phyloP scores from a whole-genome alignment of 2,888 invertebrate genomes.

The Diplolepis rosae region DNA sequence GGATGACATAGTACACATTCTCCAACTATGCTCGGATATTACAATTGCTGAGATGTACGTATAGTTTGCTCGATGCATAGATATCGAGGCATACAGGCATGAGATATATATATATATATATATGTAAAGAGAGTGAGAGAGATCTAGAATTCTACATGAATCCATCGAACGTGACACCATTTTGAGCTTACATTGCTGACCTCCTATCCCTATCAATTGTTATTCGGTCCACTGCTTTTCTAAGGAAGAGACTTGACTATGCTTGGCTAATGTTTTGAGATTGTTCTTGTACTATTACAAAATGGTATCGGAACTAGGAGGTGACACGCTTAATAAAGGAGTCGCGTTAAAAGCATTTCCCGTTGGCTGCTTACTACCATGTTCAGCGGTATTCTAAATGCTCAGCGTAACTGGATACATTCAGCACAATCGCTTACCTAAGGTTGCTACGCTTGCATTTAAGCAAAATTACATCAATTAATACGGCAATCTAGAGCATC shows the following conservation, averaged over 20 bases:
- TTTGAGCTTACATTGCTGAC: background rate
- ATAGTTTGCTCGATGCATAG: too few relatives aligned
- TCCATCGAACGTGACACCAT: background rate
- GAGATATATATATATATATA: too few relatives aligned
- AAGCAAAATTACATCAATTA: too few relatives aligned
- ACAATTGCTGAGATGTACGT: background rate
- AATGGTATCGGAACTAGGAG: conserved; percentile 23
- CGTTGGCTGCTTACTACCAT: conserved; percentile 7
- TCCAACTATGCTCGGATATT: background rate
- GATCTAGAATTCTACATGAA: too few relatives aligned
- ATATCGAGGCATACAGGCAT: background rate
- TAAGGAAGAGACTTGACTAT: background rate
- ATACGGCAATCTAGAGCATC: too few relatives aligned
- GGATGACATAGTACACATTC: background rate
- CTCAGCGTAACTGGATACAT: background rate
- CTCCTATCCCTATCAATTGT: background rate
- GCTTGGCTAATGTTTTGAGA: background rate
- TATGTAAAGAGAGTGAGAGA: too few relatives aligned
- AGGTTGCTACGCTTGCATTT: too few relatives aligned
- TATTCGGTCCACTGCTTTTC: background rate
- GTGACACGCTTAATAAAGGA: background rate
- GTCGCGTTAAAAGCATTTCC: background rate
- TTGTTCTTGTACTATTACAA: conserved; percentile 23
- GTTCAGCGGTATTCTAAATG: background rate
- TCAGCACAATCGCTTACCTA: background rate